A percentile compares a stretch with the other conserved stretches of the same genome.
Conservation (phyloP, 2,888 invertebrate species). For the Hermaeophaga mercurialis region DNA sequence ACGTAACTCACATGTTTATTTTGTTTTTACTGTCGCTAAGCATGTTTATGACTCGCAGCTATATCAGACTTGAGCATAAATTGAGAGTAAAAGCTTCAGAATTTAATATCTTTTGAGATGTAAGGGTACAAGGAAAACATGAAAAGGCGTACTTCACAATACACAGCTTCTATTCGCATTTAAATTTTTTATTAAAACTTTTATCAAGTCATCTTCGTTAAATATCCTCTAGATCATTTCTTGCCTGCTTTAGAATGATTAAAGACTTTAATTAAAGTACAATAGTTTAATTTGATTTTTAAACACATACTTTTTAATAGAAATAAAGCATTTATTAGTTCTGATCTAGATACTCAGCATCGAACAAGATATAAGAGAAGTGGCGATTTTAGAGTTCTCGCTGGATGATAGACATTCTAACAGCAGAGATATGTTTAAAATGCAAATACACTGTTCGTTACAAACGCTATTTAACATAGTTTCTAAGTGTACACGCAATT, state of each 20-base stretch:
- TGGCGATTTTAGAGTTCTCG: background rate
- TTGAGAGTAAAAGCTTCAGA: conserved; percentile 23
- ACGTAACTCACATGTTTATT: conserved; percentile 16
- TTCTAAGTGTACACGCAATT: conserved; percentile 45
- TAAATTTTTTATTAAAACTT: background rate
- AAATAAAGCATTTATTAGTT: no score
- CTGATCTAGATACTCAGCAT: no score
- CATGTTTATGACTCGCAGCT: conserved; percentile 22
- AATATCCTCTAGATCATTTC: no score
- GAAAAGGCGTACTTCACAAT: conserved; percentile 8
- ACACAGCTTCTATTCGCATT: background rate
- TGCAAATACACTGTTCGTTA: conserved; percentile 37
- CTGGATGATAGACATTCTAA: conserved; percentile 28
- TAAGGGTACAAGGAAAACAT: conserved; percentile 5
- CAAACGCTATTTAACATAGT: conserved; percentile 36
- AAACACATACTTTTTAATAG: no score
- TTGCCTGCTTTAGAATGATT: no score
- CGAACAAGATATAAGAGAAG: conserved; percentile 1
- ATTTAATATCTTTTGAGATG: conserved; percentile 20
- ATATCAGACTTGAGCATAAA: conserved; percentile 21
- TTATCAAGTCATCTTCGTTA: no score
- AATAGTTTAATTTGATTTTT: no score
- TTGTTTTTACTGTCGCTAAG: conserved; percentile 22
- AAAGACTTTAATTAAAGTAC: no score
- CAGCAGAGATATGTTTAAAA: conserved; percentile 32